Evolutionary conservation across 2,113 vertebrate species (phyloP).

Genomic region (Chaenogobius annularis): DNA sequence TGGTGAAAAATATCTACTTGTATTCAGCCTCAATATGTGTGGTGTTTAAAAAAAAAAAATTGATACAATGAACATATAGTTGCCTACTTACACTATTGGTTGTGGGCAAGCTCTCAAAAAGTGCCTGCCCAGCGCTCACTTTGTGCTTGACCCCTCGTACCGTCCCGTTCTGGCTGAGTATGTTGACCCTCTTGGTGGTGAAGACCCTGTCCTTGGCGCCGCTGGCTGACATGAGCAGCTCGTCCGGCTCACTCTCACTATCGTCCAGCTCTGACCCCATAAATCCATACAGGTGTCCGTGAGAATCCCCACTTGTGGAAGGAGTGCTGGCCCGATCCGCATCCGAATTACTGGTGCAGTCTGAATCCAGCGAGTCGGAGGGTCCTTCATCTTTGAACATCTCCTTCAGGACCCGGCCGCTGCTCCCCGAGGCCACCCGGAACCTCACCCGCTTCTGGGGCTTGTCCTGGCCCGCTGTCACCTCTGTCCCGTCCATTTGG

Average conservation of each 20-base stretch:
- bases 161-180: constrained; percentile 96
- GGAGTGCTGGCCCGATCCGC: constrained; percentile 83
- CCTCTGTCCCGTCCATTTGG: constrained; percentile 74
- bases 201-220: constrained; percentile 84
- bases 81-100: constrained; percentile 83
- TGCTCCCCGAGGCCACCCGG: constrained; percentile 91
- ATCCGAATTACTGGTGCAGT: constrained; percentile 87
- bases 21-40: too few species aligned
- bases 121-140: constrained; percentile 94
- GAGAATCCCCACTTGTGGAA: constrained; percentile 80
- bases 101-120: constrained; percentile 89
- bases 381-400: constrained; percentile 88
- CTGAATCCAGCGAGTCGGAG: constrained; percentile 86
- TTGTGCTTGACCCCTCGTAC: constrained; percentile 96
- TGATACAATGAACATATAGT: not conserved
- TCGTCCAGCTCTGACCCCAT: constrained; percentile 82
- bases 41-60: too few species aligned
- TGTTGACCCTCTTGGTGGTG: constrained; percentile 89
- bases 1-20: too few species aligned
- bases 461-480: constrained; percentile 73
- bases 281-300: constrained; percentile 76
- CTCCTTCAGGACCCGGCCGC: constrained; percentile 91
- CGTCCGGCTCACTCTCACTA: constrained; percentile 83
- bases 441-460: constrained; percentile 89
- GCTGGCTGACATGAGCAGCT: constrained; percentile 84